Evolutionary conservation across 2,797 vertebrate species (phyloP), one percentile per base, ranked within the genome.

Genomic region (Scarus forsteni): DNA sequence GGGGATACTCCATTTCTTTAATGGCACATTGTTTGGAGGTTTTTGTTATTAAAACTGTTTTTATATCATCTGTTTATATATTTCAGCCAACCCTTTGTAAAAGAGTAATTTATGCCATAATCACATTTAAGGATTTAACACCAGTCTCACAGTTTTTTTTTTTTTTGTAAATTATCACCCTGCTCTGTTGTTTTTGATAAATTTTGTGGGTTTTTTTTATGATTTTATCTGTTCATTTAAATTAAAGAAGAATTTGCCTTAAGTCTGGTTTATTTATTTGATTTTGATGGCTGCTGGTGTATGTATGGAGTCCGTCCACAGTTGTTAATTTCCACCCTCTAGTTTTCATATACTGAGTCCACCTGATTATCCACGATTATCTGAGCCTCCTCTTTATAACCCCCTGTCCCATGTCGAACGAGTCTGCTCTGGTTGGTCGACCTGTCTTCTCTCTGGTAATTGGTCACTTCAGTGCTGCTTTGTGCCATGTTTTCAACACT

Each of bases 1-100:
- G 60, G 51, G 50, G 58, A 73, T 56, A 45, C 52, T 56, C 43
- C 53, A 73, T 60, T 54, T 63, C 11, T 70, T 43, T 58, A 66
- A 50, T 56, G 48, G 55, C 50, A 62, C 43, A 40, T 40, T 53
- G 51, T 49, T 66, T 42, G 67, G 65, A 55, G 40, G 46, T 27
- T 27, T 27, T 27, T 27, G 27, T 27, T 4, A 27, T 27, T 27
- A 27, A 27, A 27, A 27, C 51, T 64, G 54, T 73, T 83, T 38
- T 71, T 83, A 55, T 82, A 61, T 67, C 35, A 60, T 46, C 27
- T 46, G 19, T 73, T 62, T 86, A 57, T 50, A 79, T 73, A 78
- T 73, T 83, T 79, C 11, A 76, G 65, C 48, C 73, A 57, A 64
- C 43, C 5, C 0, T 49, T 77, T 62, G 58, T 27, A 4, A 27